Base-by-base conservation (phyloP, 2,888 invertebrate genomes). In the Anoncus sp. region DNA sequence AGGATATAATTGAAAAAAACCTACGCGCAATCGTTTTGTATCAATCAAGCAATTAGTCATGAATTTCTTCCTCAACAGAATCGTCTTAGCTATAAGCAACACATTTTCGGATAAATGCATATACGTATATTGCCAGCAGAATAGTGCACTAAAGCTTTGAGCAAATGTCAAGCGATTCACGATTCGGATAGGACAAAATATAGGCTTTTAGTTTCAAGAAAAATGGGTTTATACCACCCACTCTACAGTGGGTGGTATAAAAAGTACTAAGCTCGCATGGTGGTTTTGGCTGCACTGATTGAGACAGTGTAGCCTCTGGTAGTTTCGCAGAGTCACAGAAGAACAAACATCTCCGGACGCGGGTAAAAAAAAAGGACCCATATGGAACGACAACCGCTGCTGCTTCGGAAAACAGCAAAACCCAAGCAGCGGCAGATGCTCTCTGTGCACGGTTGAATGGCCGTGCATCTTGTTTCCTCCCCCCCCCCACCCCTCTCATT, bases 401-500 rank as follows among this genome's bases (percentile, higher is more conserved):
- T 55, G 55, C 53, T 51, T 51, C 27, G 55, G 43, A 5, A 43
- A 60, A 31, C 24, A 60, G 27, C 24, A 40, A 59, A 60, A 55
- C 18, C 47, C 49, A 51, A 40, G 73, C 49, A 66, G 31, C 27
- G 59, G 51, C 59, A 83, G 83, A 81, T 81, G 84, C 66, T 66
- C 63, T 55, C 35, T 43, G 55, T 67, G 20, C 27, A 31, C 40
- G 73, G 72, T 77, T 31, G 79, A 65, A 73, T 75, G 74, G 73
- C 82, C 82, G 77, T 83, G 79, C 75, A 69, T 74, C 82, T 82
- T 76, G 77, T 81, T 72, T 38, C 22, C 49, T 63, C 53, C 16
- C 20, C 16, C n/a, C n/a, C n/a, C 69, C 47, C 22, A 38, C 55
- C 53, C 16, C 18, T 18, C 18, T 65, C 51, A 0, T 20, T 18